phyloP scores from a whole-genome alignment of 2,113 vertebrate species.

The Podarcis cretensis region DNA sequence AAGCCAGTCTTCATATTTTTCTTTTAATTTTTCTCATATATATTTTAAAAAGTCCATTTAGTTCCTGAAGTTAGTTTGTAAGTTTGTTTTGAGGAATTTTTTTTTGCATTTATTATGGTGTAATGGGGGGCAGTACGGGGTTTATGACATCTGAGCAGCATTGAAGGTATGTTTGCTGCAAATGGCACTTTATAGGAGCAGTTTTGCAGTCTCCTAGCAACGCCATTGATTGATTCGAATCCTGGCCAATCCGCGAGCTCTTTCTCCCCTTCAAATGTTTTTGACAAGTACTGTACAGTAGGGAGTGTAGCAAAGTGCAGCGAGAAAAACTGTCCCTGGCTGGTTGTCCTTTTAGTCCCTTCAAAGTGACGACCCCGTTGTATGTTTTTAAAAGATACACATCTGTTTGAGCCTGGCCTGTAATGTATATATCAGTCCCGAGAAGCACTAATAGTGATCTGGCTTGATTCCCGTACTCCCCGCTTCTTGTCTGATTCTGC shows the following conservation, averaged over 20 bases:
- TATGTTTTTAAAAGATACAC: constrained; percentile 41
- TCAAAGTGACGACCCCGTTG: background rate
- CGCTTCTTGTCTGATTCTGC: background rate
- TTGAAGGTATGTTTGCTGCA: constrained; percentile 75
- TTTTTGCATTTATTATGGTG: background rate
- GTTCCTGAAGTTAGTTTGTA: background rate
- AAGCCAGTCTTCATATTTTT: background rate
- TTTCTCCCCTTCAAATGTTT: constrained; percentile 67
- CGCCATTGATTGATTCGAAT: constrained; percentile 66
- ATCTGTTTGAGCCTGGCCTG: constrained; percentile 34
- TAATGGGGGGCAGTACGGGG: constrained; percentile 44
- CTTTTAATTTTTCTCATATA: too few relatives aligned
- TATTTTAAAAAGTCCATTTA: background rate
- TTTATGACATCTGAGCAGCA: constrained; percentile 77
- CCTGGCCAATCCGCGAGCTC: constrained; percentile 63
- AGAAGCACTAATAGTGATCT: constrained; percentile 17
- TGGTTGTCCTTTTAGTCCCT: background rate
- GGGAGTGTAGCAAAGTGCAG: constrained; percentile 43
- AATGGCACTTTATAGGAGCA: constrained; percentile 54
- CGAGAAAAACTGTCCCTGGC: background rate
- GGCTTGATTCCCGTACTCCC: background rate
- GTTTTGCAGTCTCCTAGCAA: constrained; percentile 74
- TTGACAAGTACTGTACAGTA: constrained; percentile 74
- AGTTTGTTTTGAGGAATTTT: constrained; percentile 1
- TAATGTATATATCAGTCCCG: constrained; percentile 26